Base-by-base conservation (phyloP, 23 tunicate genomes). In the Styela clava region DNA sequence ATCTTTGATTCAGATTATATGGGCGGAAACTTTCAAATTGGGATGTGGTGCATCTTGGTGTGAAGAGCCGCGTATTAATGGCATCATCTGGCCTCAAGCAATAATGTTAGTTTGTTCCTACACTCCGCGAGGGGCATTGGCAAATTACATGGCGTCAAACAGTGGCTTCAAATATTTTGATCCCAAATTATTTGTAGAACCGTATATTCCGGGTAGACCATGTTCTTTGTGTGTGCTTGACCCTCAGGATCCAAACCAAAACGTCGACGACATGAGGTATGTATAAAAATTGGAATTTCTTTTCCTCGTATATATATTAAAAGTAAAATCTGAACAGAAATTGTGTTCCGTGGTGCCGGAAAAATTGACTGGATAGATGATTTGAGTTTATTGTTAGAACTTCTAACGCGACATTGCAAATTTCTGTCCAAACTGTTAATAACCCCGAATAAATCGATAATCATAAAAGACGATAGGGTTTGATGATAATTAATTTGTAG, bases 21-120 rank as follows among this genome's bases (percentile, higher is more conserved):
- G 97, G 97, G 97, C 97, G 23, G 73, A 91, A 25, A 91, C 97
- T 1, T 86, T 64, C 74, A 91, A 91, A 56, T 33, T 91, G 0
- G 97, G 97, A 20, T 91, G 97, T 86, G 69, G 88, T 2, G 86
- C 82, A 0, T 79, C 97, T 36, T 86, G 78, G 26, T 86, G 91
- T 44, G 65, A 51, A 5, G 68, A 52, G 22, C 88, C 83, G 22
- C 20, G 20, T 0, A 79, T 91, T 18, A 86, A 86, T 63, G 97
- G 97, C 0, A 84, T 83, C 19, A 52, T 21, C 1, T 91, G 91
- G 91, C 79, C 74, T 24, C 64, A 85, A 33, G 74, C 97, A 2
- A 73, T 82, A 31, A 61, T 86, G 22, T 31, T 91, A 5, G 31
- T 91, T 2, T 91, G 97, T 56, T 89, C 97, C 7, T 91, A 91